A percentile compares a stretch with the other conserved stretches of the same genome.
phyloP scores from a whole-genome alignment of 2,113 vertebrate species.

The Trichechus manatus region DNA sequence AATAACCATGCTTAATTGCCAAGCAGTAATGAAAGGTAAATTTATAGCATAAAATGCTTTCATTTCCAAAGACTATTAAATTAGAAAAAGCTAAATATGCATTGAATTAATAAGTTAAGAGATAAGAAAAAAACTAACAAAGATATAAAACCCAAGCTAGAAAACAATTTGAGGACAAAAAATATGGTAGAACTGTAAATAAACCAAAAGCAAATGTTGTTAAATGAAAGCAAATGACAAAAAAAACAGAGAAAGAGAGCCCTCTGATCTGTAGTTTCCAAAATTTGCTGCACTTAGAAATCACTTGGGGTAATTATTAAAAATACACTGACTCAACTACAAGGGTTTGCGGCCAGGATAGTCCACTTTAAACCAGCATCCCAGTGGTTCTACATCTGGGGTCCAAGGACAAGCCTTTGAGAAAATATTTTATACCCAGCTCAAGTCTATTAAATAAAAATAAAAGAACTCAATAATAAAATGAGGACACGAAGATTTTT shows the following conservation, averaged over 20 bases:
- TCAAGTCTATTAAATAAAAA: neutral
- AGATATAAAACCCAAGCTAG: neutral
- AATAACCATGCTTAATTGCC: neutral
- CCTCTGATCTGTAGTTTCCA: neutral
- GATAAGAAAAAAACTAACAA: neutral
- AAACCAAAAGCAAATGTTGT: neutral
- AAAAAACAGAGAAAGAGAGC: neutral
- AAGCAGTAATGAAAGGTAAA: neutral
- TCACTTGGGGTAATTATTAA: neutral
- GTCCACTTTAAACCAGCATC: neutral
- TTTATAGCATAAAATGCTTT: constrained; percentile 20
- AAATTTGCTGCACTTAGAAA: neutral
- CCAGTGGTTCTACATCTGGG: neutral
- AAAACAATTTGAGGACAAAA: neutral
- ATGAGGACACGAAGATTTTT: neutral
- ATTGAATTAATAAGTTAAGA: neutral
- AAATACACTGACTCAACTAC: neutral
- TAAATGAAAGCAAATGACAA: neutral
- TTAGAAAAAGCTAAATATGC: constrained; percentile 8
- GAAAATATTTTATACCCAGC: neutral
- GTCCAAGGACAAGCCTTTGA: neutral
- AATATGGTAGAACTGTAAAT: neutral
- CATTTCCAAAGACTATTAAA: neutral
- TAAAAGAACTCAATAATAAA: neutral
- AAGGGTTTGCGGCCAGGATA: neutral